Conservation (phyloP, 1,140 invertebrate genomes). For the Dermatophagoides farinae region DNA sequence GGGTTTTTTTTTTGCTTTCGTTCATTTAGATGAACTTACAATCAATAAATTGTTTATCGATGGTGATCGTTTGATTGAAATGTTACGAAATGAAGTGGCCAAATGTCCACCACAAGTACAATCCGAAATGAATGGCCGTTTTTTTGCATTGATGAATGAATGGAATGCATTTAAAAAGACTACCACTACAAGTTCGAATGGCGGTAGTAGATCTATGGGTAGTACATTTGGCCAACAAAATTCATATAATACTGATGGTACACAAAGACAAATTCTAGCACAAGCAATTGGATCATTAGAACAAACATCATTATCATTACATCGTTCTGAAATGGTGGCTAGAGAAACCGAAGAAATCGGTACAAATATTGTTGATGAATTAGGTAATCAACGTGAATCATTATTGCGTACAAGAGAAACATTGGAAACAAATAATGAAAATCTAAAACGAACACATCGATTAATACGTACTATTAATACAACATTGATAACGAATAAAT, state of each 20-base stretch:
- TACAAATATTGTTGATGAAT: conserved; percentile 43
- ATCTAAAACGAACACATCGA: conserved; percentile 34
- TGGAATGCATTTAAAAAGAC: conserved; percentile 11
- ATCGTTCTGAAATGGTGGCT: conserved; percentile 45
- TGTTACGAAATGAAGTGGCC: conserved; percentile 7
- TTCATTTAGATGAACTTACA: conserved; percentile 7
- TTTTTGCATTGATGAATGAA: not conserved
- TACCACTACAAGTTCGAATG: not conserved
- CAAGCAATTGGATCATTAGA: conserved; percentile 38
- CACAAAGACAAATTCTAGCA: conserved; percentile 17
- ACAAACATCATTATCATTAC: conserved; percentile 40
- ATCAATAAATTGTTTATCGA: conserved; percentile 11
- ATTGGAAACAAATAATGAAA: conserved; percentile 38
- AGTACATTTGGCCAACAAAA: not conserved
- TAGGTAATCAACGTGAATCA: conserved; percentile 39
- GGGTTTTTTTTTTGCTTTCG: not conserved
- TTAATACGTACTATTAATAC: conserved; percentile 38
- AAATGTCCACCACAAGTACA: not conserved
- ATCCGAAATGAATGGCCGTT: conserved; percentile 5
- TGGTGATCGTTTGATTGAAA: conserved; percentile 7
- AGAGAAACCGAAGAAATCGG: conserved; percentile 56
- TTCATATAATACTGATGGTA: not conserved
- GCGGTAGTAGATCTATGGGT: not conserved
- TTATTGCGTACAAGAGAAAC: conserved; percentile 36
- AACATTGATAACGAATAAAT: conserved; percentile 42